Conservation (phyloP, 1,140 invertebrate genomes). For the Meloidogyne floridensis region DNA sequence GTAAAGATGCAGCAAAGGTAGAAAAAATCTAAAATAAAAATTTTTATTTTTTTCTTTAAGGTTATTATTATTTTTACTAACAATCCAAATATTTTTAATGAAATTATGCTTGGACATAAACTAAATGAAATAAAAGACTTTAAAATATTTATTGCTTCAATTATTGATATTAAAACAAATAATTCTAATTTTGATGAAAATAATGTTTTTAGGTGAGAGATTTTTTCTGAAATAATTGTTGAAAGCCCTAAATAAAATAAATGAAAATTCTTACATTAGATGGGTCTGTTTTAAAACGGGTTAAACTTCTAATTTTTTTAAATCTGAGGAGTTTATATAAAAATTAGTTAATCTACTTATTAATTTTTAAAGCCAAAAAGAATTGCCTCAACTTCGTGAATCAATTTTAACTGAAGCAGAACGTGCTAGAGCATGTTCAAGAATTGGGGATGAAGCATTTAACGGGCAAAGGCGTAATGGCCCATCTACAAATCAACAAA, state of each 20-base stretch:
- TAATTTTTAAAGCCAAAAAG: conserved; percentile 39
- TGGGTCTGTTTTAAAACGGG: too few relatives aligned
- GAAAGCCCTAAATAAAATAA: too few relatives aligned
- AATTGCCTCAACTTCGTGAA: conserved; percentile 47
- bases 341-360: too few relatives aligned
- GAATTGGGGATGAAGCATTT: conserved; percentile 49
- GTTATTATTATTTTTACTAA: conserved; percentile 6
- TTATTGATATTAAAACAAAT: background rate
- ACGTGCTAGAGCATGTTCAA: conserved; percentile 47
- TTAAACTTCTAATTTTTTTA: too few relatives aligned
- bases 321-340: too few relatives aligned
- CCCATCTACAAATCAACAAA: background rate
- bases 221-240: too few relatives aligned
- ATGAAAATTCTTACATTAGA: too few relatives aligned
- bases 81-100: background rate
- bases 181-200: background rate
- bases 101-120: background rate
- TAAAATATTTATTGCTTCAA: background rate
- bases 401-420: conserved; percentile 47
- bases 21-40: background rate
- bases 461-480: background rate
- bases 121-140: conserved; percentile 3
- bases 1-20: conserved; percentile 35
- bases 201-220: background rate
- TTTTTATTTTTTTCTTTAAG: background rate